Evolutionary conservation across 2,113 vertebrate genomes (phyloP).

Genomic region (Sylvia atricapilla): DNA sequence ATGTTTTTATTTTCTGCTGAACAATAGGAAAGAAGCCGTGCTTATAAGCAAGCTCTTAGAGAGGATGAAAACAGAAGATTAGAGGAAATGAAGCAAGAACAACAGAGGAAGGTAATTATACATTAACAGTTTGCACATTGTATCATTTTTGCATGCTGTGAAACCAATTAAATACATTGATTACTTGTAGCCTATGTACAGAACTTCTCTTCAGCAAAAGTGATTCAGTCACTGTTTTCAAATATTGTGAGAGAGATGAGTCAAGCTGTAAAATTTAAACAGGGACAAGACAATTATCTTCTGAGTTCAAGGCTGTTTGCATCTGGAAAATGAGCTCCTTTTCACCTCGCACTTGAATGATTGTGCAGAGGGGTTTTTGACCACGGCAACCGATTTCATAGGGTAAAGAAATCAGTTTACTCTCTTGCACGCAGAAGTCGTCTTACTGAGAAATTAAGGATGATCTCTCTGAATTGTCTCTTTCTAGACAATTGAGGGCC

Average conservation of each 20-base stretch:
- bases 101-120: slow-evolving; percentile 73
- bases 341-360: not conserved
- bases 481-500: not conserved
- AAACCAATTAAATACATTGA: slow-evolving; percentile 40
- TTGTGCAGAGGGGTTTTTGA: not conserved
- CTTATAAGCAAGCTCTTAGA: slow-evolving; percentile 53
- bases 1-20: not conserved
- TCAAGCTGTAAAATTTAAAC: not conserved
- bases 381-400: not conserved
- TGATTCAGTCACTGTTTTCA: not conserved
- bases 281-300: not conserved
- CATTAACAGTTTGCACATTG: slow-evolving; percentile 25
- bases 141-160: slow-evolving; percentile 45
- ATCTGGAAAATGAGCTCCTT: not conserved
- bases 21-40: slow-evolving; percentile 52
- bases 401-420: not conserved
- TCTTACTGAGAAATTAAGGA: not conserved
- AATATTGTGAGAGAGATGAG: not conserved
- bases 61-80: slow-evolving; percentile 62
- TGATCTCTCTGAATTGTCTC: not conserved
- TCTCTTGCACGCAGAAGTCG: not conserved
- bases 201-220: not conserved
- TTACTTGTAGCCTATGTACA: slow-evolving; percentile 14
- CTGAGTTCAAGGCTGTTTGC: not conserved
- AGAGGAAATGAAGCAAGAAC: slow-evolving; percentile 72